Evolutionary conservation across 92 coral and sea anemone genomes (phyloP).

Genomic region (Heteractis magnifica): DNA sequence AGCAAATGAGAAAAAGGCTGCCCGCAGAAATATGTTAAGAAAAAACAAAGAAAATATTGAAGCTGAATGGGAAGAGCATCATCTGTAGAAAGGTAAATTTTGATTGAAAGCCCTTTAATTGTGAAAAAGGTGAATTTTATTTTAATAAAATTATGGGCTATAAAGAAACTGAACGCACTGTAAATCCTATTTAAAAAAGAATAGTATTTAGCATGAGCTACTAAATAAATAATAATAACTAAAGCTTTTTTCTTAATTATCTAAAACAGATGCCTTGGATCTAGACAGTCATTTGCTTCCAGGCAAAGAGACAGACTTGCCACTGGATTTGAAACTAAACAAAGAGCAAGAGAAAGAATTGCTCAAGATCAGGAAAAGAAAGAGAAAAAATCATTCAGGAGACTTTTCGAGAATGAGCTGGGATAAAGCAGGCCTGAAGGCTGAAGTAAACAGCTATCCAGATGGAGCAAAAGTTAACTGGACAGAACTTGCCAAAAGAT

Average conservation of each 20-base stretch:
- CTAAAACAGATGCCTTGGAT: slow-evolving; percentile 30
- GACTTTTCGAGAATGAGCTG: slow-evolving; percentile 24
- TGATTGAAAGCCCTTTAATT: not conserved
- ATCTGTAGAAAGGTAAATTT: slow-evolving; percentile 31
- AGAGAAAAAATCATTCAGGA: slow-evolving; percentile 44
- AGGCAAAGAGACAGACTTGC: not conserved
- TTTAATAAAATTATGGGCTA: slow-evolving; percentile 8
- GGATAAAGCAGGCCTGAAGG: slow-evolving; percentile 40
- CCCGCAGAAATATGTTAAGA: not conserved
- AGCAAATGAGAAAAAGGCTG: no score
- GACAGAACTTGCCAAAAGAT: slow-evolving; percentile 50
- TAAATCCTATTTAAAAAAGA: no score
- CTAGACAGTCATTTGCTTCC: slow-evolving; percentile 34
- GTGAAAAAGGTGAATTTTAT: not conserved
- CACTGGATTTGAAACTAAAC: not conserved
- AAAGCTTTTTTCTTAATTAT: not conserved
- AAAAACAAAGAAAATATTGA: slow-evolving; percentile 37
- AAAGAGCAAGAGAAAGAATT: slow-evolving; percentile 38
- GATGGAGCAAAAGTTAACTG: slow-evolving; percentile 67
- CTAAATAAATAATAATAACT: not conserved
- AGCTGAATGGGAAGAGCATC: slow-evolving; percentile 28
- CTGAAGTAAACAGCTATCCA: slow-evolving; percentile 49
- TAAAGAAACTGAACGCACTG: not conserved
- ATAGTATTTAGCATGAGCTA: no score
- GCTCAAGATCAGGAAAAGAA: slow-evolving; percentile 3